These are phyloP conservation scores for Pammene aurita DNA, from an alignment of 2,888 invertebrate species.

Conservation along the genomic window DNA sequence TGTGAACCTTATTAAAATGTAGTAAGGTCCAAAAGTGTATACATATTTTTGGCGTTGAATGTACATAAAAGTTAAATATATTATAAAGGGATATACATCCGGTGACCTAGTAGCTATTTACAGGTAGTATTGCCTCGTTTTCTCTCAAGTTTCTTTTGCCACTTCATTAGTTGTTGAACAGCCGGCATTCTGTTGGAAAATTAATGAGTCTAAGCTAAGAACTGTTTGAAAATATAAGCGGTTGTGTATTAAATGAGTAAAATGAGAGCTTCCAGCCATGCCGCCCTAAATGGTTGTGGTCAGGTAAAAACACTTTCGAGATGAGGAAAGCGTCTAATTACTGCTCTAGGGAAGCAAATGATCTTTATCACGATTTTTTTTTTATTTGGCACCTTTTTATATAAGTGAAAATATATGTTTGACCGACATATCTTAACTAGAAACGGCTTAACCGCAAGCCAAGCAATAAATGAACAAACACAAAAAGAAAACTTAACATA, in stretches of 20 bases:
- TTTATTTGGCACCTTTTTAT: no score
- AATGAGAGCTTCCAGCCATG: slow-evolving; percentile 9
- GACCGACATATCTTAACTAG: neutral
- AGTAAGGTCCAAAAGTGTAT: no score
- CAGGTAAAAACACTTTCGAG: slow-evolving; percentile 16
- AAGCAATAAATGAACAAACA: slow-evolving; percentile 8
- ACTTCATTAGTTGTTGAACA: slow-evolving; percentile 20
- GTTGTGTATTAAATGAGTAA: slow-evolving; percentile 1
- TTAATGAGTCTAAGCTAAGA: slow-evolving; percentile 8
- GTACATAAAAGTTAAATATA: no score
- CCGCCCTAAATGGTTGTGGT: slow-evolving; percentile 9
- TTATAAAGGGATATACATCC: slow-evolving; percentile 3
- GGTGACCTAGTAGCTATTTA: slow-evolving; percentile 14
- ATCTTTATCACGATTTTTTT: neutral
- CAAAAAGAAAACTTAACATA: slow-evolving; percentile 16
- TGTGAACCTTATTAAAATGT: no score
- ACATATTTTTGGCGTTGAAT: no score
- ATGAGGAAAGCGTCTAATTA: slow-evolving; percentile 15
- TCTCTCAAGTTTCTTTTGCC: slow-evolving; percentile 23
- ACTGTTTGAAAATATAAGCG: slow-evolving; percentile 16
- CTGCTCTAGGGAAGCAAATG: neutral
- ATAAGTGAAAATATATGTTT: neutral
- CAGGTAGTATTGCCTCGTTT: slow-evolving; percentile 3
- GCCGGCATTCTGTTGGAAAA: slow-evolving; percentile 21
- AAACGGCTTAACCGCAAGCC: slow-evolving; percentile 22